Conservation (phyloP, 2,113 vertebrate genomes). For the Phalacrocorax brasilianus region DNA sequence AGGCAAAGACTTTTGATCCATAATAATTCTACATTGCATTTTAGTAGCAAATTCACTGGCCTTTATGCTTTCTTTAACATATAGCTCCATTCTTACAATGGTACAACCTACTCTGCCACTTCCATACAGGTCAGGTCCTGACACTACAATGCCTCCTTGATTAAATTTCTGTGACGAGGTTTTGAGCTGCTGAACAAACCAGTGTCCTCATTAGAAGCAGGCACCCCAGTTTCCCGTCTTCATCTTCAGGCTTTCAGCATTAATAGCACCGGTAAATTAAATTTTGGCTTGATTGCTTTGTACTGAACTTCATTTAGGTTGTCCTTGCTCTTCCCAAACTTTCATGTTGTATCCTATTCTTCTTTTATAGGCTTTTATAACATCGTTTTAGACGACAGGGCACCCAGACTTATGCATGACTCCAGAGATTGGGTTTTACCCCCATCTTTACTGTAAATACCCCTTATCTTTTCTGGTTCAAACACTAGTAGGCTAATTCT, state of each 20-base stretch:
- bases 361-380: not conserved
- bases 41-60: not conserved
- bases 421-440: not conserved
- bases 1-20: not conserved
- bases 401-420: not conserved
- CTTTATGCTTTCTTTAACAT: not conserved
- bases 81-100: not conserved
- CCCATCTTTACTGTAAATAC: not conserved
- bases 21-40: not conserved
- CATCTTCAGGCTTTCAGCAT: not conserved
- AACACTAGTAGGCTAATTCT: not conserved
- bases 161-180: not conserved
- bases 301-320: not conserved
- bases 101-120: not conserved
- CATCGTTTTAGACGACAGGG: not conserved
- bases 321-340: not conserved
- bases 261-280: not conserved
- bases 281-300: not conserved
- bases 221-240: not conserved
- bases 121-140: not conserved
- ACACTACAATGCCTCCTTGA: not conserved
- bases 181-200: not conserved
- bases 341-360: not conserved
- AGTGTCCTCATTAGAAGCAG: not conserved
- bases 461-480: not conserved